Base-by-base conservation (phyloP, 1,140 invertebrate genomes). In the Zeugodacus cucurbitae region DNA sequence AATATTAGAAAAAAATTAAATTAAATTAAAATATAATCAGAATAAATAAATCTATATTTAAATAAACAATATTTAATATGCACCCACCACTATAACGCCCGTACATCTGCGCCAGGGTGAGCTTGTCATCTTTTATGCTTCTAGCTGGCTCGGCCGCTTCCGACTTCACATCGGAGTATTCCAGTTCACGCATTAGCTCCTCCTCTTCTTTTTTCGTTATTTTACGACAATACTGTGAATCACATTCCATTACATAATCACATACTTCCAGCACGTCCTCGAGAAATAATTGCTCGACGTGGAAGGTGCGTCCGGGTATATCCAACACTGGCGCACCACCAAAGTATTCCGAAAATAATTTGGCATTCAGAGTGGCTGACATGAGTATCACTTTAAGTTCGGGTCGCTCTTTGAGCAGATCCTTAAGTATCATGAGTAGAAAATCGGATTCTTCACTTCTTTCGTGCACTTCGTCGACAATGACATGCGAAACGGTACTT, bases 381-480 rank as follows among this genome's bases (percentile, higher is more conserved):
- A 98, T 98, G 1, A 98, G 93, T 88, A 98, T 96, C 6, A 98
- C 94, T 91, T 96, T 97, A 11, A 98, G 92, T 91, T 98, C 96
- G 85, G 95, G 95, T 70, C 97, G 94, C 26, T 95, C 93, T 29
- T 93, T 93, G 62, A 98, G 91, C 48, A 98, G 94, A 89, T 97
- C 95, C 93, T 96, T 96, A n/a, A 98, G 91, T 74, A 98, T 96
- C 57, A 98, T 94, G 57, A 98, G 91, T 7, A 98, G 93, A 90
- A 98, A 98, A 93, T 98, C 97, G 90, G 97, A 97, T 92, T 98
- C 98, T 91, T 97, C 96, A 62, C 96, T 96, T 88, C 98, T 94
- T 93, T 99, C 98, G 92, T 99, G 98, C 4, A 99, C 97, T 94
- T 99, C 98, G 93, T 99, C 98, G 14, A 98, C 95, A 89, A 98